Evolutionary conservation across 2,888 invertebrate species (phyloP), one percentile per base, ranked within the genome.

Genomic region (Watsonalla binaria): DNA sequence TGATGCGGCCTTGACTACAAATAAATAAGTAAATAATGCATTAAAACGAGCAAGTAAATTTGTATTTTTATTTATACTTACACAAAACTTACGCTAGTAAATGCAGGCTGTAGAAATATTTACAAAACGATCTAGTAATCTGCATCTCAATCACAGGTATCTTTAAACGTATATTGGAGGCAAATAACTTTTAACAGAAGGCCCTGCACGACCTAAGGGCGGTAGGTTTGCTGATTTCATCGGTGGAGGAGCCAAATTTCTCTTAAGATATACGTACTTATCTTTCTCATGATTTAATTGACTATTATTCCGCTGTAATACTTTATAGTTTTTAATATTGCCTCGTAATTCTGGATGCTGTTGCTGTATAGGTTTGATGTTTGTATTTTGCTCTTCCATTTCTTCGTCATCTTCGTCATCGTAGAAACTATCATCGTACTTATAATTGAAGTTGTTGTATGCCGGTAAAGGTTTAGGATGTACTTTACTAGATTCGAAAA

Each of bases 251-350:
- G 73, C 75, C 51, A 77, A 58, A 57, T 82, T 80, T 61, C 78
- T 76, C 57, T 64, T 68, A 42, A 76, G 59, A 52, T 74, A 70
- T 60, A 75, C 76, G 48, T 49, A 39, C 46, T 71, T 66, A 50
- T 72, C 66, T 58, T 75, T 70, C 42, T 75, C 72, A n/a, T 58
- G 55, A 42, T 72, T 78, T 34, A 72, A 73, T 45, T 66, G 65
- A 57, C 73, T 78, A 55, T 80, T 80, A 58, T 84, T 86, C 51
- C 90, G 74, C 61, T 88, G 86, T 57, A 90, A 68, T 15, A 88
- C 81, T 74, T 90, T 90, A 56, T 90, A 90, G 63, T 88, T 90
- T 71, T 85, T 90, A 24, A 90, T 84, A 15, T 80, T 74, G 6
- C 89, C 88, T 7, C 78, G 74, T 48, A 87, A 63, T 68, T 86